A percentile compares a stretch with the other conserved stretches of the same genome.
These are phyloP conservation scores for Latheticus oryzae DNA, from an alignment of 2,888 invertebrate species.

Conservation along the genomic window DNA sequence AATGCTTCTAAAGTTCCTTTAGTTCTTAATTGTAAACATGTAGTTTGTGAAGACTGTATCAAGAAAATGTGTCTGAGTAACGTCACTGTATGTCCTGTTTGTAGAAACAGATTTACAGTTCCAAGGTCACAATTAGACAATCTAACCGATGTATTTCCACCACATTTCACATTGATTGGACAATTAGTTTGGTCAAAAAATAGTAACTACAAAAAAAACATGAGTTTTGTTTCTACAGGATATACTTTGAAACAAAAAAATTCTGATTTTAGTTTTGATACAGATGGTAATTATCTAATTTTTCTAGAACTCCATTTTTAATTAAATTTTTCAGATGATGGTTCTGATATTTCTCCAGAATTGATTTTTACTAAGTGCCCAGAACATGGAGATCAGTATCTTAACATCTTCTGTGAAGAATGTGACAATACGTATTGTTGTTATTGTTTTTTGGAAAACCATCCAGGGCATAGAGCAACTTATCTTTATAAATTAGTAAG, in stretches of 20 bases:
- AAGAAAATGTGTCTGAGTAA: slow-evolving; percentile 48
- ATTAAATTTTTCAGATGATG: not conserved
- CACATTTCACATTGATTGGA: slow-evolving; percentile 63
- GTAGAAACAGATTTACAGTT: slow-evolving; percentile 62
- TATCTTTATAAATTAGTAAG: slow-evolving; percentile 59
- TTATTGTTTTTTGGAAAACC: slow-evolving; percentile 60
- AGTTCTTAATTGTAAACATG: slow-evolving; percentile 75
- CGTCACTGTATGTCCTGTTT: slow-evolving; percentile 65
- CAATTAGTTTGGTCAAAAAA: slow-evolving; percentile 49
- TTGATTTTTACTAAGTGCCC: slow-evolving; percentile 48
- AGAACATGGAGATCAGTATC: slow-evolving; percentile 53
- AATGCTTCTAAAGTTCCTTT: slow-evolving; percentile 66
- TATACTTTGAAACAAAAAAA: slow-evolving; percentile 10
- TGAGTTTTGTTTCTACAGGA: slow-evolving; percentile 9
- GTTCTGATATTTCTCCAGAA: not conserved
- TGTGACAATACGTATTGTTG: slow-evolving; percentile 63
- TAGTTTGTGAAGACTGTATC: slow-evolving; percentile 75
- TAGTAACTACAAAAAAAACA: slow-evolving; percentile 4
- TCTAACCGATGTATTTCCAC: slow-evolving; percentile 56
- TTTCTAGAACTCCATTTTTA: slow-evolving; percentile 4
- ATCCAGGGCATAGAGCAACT: slow-evolving; percentile 57
- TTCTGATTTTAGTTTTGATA: slow-evolving; percentile 3
- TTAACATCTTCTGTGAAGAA: slow-evolving; percentile 63
- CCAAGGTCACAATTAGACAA: slow-evolving; percentile 34
- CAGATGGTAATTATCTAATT: slow-evolving; percentile 7